Evolutionary conservation across 2,797 vertebrate genomes (phyloP).

Genomic region (Corythornis leucogaster): DNA sequence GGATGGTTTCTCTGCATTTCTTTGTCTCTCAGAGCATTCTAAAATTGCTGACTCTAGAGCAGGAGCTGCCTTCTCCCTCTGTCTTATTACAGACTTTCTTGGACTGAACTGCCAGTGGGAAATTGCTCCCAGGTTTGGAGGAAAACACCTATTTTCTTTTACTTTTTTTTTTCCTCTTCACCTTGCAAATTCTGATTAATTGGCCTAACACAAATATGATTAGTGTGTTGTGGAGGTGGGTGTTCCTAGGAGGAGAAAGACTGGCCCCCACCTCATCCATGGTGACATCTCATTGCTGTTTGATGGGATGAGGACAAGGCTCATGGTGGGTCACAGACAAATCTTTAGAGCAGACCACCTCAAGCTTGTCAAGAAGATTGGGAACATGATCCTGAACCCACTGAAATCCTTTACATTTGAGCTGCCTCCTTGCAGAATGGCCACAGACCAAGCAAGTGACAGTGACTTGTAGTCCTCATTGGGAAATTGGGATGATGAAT

Average conservation of each 20-base stretch:
- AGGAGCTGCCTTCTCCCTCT: not conserved
- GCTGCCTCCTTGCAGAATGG: not conserved
- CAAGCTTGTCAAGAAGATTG: not conserved
- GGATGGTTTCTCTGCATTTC: not conserved
- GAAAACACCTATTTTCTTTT: not conserved
- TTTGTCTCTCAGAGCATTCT: not conserved
- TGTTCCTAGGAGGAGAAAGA: not conserved
- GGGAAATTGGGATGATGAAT: not conserved
- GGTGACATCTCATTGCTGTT: not conserved
- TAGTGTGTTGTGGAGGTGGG: not conserved
- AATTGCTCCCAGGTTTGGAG: not conserved
- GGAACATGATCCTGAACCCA: not conserved
- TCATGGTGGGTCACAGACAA: rapidly evolving
- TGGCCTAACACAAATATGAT: not conserved
- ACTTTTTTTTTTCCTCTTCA: rapidly evolving
- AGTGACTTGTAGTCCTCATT: not conserved
- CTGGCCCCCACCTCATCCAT: rapidly evolving
- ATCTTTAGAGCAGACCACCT: not conserved
- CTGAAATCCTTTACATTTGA: not conserved
- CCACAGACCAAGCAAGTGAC: not conserved
- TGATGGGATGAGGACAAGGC: not conserved
- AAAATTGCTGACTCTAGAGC: not conserved
- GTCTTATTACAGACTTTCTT: not conserved
- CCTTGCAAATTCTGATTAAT: not conserved
- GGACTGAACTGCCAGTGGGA: not conserved